A percentile compares a stretch with the other conserved stretches of the same genome.
phyloP scores from a whole-genome alignment of 2,113 vertebrate genomes.

The Nerophis lumbriciformis region DNA sequence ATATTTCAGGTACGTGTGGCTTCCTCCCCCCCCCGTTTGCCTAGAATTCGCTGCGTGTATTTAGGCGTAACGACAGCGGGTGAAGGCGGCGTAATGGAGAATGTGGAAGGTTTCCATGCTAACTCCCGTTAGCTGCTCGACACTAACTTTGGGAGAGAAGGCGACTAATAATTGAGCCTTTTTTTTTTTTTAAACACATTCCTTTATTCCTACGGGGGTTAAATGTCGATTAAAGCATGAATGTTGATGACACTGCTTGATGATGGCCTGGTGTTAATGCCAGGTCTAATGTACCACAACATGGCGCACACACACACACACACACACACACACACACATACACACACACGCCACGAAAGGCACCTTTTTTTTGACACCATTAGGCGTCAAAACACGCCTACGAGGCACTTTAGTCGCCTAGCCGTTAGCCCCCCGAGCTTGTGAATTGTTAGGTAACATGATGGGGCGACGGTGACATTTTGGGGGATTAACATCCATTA shows the following conservation, averaged over 20 bases:
- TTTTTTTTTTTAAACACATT: neutral
- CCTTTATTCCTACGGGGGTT: neutral
- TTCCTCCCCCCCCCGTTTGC: neutral
- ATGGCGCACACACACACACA: neutral
- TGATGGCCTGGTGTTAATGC: slow-evolving; percentile 13
- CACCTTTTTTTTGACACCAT: neutral
- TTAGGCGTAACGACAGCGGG: neutral
- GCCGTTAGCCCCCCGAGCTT: neutral
- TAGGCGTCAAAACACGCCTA: neutral
- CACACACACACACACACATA: too few relatives aligned
- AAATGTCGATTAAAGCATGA: rapidly evolving
- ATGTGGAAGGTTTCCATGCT: slow-evolving; percentile 24
- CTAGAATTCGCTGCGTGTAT: neutral
- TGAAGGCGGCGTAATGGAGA: neutral
- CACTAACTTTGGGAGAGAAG: slow-evolving; percentile 50
- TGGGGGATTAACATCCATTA: slow-evolving; percentile 59
- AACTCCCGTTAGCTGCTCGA: slow-evolving; percentile 36
- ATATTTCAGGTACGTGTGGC: slow-evolving; percentile 10
- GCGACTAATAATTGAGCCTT: slow-evolving; percentile 6
- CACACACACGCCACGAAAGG: neutral
- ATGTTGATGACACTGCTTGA: slow-evolving; percentile 5
- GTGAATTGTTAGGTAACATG: slow-evolving; percentile 35
- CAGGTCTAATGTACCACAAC: neutral
- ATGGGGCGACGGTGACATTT: slow-evolving; percentile 49
- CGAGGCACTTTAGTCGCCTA: slow-evolving; percentile 1